Conservation (phyloP, 2,888 invertebrate genomes). For the Myathropa florea region DNA sequence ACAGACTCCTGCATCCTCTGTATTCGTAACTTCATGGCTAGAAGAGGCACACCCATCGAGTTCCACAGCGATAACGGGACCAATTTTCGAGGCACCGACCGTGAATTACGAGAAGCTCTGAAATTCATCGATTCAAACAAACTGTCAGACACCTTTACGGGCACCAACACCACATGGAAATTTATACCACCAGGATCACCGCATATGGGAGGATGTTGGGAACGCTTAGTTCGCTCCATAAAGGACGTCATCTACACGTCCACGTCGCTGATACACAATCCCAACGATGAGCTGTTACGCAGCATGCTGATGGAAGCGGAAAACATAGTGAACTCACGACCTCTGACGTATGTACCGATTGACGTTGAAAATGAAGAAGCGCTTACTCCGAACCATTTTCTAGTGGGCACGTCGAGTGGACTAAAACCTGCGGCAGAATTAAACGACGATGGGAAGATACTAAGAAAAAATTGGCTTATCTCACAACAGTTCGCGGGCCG, state of each 20-base stretch:
- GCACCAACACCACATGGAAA: neutral
- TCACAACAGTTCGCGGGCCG: too few relatives aligned
- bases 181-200: neutral
- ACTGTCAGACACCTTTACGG: neutral
- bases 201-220: neutral
- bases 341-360: too few relatives aligned
- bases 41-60: slow-evolving; percentile 44
- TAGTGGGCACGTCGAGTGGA: too few relatives aligned
- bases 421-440: too few relatives aligned
- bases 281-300: neutral
- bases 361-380: too few relatives aligned
- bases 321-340: too few relatives aligned
- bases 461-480: too few relatives aligned
- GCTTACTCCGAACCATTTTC: too few relatives aligned
- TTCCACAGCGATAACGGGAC: neutral
- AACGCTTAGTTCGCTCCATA: neutral
- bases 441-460: too few relatives aligned
- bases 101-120: neutral
- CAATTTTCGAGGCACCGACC: neutral
- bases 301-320: neutral
- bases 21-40: slow-evolving; percentile 44
- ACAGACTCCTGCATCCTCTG: too few relatives aligned
- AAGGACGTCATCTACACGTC: neutral
- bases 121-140: neutral
- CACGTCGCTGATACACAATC: neutral